Evolutionary conservation across 2,797 vertebrate species (phyloP), one percentile per base, ranked within the genome.

Genomic region (Gallinago stenura): DNA sequence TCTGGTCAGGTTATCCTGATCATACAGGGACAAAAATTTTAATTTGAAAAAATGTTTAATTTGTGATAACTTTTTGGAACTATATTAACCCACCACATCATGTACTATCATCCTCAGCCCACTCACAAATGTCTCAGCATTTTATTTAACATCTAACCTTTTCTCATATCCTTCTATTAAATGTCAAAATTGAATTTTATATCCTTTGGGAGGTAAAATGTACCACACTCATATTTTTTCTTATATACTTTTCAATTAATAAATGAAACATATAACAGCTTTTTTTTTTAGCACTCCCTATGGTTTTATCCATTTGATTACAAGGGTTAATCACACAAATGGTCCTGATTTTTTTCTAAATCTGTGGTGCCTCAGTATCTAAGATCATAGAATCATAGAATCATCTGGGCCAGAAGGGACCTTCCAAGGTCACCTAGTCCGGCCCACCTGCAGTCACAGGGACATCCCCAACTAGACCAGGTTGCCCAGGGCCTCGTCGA

Each of bases 131-230:
- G 35, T 71, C 35, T 90, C 82, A 68, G 39, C 57, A 61, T 93
- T 72, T 73, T 78, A 51, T 95, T 97, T 95, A 68, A 93, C 66
- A 93, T 92, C 72, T 95, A 95, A 94, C 81, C 75, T 93, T 91
- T 88, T 92, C 73, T 89, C 69, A 90, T 93, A 93, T 88, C 57
- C 28, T 93, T 84, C 46, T 92, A 84, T 90, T 70, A 90, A 92
- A 96, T 95, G 95, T 79, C 88, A 93, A 83, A 96, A 94, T 73
- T 90, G 46, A 92, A 93, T 91, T 93, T 91, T 83, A 70, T 12
- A 57, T 94, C 83, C 80, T 91, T 88, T 83, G 56, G 33, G 72
- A 79, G 15, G 18, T 89, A 82, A 88, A 87, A 41, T 33, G 13
- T 28, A 56, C 58, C 83, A 75, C 71, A 31, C 53, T 62, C 31